A percentile compares a stretch with the other conserved stretches of the same genome.
Evolutionary conservation across 1,140 invertebrate genomes (phyloP).

Genomic region (Ganaspis sp.): DNA sequence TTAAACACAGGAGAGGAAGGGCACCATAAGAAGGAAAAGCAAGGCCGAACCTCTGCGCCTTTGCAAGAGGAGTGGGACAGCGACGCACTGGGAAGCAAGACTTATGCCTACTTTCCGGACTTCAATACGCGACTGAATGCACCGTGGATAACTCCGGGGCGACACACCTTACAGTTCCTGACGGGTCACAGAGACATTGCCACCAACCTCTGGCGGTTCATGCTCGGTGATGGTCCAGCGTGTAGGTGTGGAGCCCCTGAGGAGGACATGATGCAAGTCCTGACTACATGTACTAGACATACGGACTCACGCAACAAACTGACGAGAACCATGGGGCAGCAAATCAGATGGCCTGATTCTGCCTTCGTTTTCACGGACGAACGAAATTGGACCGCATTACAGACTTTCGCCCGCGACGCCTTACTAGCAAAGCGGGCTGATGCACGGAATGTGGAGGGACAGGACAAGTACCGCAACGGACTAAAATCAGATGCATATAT

Average conservation of each 20-base stretch:
- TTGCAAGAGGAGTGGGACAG: not conserved
- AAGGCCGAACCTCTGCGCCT: not conserved
- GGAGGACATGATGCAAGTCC: not conserved
- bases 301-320: too few relatives aligned
- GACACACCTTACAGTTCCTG: not conserved
- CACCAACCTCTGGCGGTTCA: not conserved
- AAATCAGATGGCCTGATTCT: too few relatives aligned
- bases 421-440: too few relatives aligned
- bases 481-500: too few relatives aligned
- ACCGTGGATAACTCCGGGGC: not conserved
- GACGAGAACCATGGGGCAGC: too few relatives aligned
- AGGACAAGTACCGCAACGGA: too few relatives aligned
- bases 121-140: not conserved
- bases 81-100: not conserved
- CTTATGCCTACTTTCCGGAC: not conserved
- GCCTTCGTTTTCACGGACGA: too few relatives aligned
- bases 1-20: too few relatives aligned
- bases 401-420: too few relatives aligned
- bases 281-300: not conserved
- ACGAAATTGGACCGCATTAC: too few relatives aligned
- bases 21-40: too few relatives aligned
- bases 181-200: not conserved
- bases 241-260: not conserved
- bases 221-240: not conserved
- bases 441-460: not conserved